Conservation (phyloP, 2,888 invertebrate genomes). For the Melanostoma scalare region DNA sequence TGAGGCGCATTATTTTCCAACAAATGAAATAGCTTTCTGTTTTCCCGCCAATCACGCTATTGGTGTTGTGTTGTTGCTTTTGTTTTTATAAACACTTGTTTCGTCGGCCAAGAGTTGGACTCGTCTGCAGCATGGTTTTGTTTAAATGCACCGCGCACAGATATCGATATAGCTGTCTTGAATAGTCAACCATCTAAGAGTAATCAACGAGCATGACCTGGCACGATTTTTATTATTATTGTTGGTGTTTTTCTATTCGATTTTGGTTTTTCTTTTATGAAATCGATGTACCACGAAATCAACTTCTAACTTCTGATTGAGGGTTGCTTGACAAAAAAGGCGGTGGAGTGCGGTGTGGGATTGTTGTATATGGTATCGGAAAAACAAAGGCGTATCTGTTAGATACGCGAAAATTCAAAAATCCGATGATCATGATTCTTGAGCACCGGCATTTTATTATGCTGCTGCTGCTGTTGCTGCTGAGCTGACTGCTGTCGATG, state of each 20-base stretch:
- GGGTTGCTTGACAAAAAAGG: conserved; percentile 41
- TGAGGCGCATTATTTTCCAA: conserved; percentile 45
- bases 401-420: conserved; percentile 66
- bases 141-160: conserved; percentile 38
- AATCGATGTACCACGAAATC: conserved; percentile 70
- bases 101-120: conserved; percentile 22
- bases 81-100: conserved; percentile 19
- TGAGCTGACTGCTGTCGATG: conserved; percentile 10
- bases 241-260: conserved; percentile 11
- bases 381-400: conserved; percentile 72
- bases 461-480: conserved; percentile 25
- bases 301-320: conserved; percentile 70
- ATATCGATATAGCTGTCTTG: conserved; percentile 28
- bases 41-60: conserved; percentile 15
- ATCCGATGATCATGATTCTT: conserved; percentile 58
- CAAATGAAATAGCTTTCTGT: conserved; percentile 27
- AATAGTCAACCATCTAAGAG: conserved; percentile 69
- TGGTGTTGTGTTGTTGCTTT: neutral
- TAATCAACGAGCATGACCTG: conserved; percentile 72
- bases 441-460: conserved; percentile 62
- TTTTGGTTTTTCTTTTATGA: conserved; percentile 50
- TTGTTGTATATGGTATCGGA: conserved; percentile 15
- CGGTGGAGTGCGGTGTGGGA: conserved; percentile 2
- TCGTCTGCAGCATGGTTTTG: conserved; percentile 30
- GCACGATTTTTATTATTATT: conserved; percentile 69